Percentiles rank a stretch among this genome's conserved stretches.
phyloP scores from a whole-genome alignment of 2,797 vertebrate genomes.

The Sebastes baramenuke region DNA sequence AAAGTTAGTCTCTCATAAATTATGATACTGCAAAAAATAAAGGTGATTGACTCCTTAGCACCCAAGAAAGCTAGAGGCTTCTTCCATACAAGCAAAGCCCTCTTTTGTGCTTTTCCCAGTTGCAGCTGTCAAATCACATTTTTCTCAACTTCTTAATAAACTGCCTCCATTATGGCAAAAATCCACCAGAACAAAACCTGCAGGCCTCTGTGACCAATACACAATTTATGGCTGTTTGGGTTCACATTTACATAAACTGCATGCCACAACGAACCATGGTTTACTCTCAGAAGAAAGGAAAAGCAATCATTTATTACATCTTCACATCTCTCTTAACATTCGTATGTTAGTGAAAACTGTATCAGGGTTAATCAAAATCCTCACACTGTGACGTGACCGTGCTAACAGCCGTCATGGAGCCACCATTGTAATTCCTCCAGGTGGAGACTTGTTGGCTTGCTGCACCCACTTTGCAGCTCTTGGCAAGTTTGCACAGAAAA shows the following conservation, averaged over 20 bases:
- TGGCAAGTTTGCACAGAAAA: conserved; percentile 28
- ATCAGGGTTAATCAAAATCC: background rate
- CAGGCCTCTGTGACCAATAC: conserved; percentile 65
- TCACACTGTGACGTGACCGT: background rate
- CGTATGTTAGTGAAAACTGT: background rate
- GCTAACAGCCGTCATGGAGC: background rate
- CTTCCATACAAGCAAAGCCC: conserved; percentile 32
- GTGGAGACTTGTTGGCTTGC: conserved; percentile 45
- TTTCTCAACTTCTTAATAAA: conserved; percentile 81
- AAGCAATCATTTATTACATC: background rate
- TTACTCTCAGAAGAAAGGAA: conserved; percentile 7
- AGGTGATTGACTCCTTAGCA: conserved; percentile 18
- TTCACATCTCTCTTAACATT: background rate
- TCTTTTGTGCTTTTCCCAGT: conserved; percentile 60
- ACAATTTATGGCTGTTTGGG: conserved; percentile 45
- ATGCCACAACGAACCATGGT: conserved; percentile 11
- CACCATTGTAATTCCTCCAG: conserved; percentile 43
- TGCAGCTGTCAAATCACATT: conserved; percentile 79
- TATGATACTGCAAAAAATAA: background rate
- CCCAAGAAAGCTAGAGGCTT: conserved; percentile 41
- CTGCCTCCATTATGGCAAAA: conserved; percentile 54
- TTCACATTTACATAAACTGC: conserved; percentile 45
- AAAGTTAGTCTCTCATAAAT: conserved; percentile 20
- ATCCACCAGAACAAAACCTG: conserved; percentile 61
- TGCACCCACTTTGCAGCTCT: conserved; percentile 14